A percentile compares a stretch with the other conserved stretches of the same genome.
Conservation (phyloP, 23 tunicate genomes). For the Styela clava region DNA sequence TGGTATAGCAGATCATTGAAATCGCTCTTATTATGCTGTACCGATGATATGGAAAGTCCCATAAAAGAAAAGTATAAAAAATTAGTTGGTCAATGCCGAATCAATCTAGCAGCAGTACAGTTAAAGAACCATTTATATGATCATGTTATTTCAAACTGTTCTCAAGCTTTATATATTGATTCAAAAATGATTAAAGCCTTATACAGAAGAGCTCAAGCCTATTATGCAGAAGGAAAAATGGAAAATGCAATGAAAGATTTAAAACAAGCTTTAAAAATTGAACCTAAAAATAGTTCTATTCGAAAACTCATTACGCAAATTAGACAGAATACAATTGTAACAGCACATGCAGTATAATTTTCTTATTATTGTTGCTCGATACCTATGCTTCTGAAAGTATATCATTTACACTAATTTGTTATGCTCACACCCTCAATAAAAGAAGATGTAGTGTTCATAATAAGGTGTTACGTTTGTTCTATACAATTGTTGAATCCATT, state of each 20-base stretch:
- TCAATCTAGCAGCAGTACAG: constrained; percentile 61
- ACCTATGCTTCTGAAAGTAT: no score
- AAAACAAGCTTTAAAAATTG: constrained; percentile 8
- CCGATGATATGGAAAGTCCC: not conserved
- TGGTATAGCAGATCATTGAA: constrained; percentile 4
- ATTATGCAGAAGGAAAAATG: not conserved
- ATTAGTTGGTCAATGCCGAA: constrained; percentile 17
- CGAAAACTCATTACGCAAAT: not conserved
- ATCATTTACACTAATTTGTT: no score
- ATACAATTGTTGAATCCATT: no score
- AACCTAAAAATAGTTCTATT: constrained; percentile 1
- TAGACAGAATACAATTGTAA: no score
- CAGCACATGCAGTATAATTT: no score
- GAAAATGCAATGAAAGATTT: constrained; percentile 20
- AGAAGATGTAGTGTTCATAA: no score
- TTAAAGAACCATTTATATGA: constrained; percentile 20
- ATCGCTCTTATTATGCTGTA: not conserved
- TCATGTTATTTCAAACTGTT: constrained; percentile 52
- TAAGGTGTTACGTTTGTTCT: no score
- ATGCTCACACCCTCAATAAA: no score
- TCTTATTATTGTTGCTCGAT: no score
- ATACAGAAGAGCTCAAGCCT: constrained; percentile 42
- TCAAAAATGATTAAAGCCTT: constrained; percentile 32
- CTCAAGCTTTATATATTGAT: constrained; percentile 28
- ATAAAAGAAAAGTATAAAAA: not conserved